Percentiles rank a stretch among this genome's conserved stretches.
Conservation (phyloP, 2,797 vertebrate species). For the Thunnus albacares region DNA sequence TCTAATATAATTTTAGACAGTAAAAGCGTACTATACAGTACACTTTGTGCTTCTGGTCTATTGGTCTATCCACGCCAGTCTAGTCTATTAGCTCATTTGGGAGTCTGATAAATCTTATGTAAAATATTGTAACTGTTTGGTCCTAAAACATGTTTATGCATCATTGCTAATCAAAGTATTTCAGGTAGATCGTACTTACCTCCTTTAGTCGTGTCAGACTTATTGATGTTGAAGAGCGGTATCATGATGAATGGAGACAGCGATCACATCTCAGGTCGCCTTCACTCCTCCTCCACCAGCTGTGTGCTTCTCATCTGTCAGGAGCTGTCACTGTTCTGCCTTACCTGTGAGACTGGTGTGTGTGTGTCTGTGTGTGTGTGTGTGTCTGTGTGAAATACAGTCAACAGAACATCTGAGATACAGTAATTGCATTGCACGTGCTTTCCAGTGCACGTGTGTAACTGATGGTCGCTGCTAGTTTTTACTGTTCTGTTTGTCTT, state of each 20-base stretch:
- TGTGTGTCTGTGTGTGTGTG: slow-evolving; percentile 23
- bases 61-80: too few species aligned
- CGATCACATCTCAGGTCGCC: slow-evolving; percentile 55
- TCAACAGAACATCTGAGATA: slow-evolving; percentile 25
- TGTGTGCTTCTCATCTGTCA: slow-evolving; percentile 65
- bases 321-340: slow-evolving; percentile 15
- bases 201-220: slow-evolving; percentile 23
- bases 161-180: not conserved
- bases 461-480: slow-evolving; percentile 16
- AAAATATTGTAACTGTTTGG: not conserved
- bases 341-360: slow-evolving; percentile 9
- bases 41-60: too few species aligned
- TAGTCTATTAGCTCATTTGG: not conserved
- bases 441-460: slow-evolving; percentile 15
- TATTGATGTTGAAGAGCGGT: slow-evolving; percentile 47
- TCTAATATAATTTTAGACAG: not conserved
- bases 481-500: slow-evolving; percentile 17
- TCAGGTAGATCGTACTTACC: slow-evolving; percentile 59
- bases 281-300: slow-evolving; percentile 55
- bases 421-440: slow-evolving; percentile 21
- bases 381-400: slow-evolving; percentile 25
- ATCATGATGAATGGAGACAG: slow-evolving; percentile 66
- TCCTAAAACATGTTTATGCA: not conserved
- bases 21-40: not conserved
- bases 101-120: not conserved